These are phyloP conservation scores for Phthorimaea operculella DNA, from an alignment of 1,140 invertebrate species.

Conservation along the genomic window DNA sequence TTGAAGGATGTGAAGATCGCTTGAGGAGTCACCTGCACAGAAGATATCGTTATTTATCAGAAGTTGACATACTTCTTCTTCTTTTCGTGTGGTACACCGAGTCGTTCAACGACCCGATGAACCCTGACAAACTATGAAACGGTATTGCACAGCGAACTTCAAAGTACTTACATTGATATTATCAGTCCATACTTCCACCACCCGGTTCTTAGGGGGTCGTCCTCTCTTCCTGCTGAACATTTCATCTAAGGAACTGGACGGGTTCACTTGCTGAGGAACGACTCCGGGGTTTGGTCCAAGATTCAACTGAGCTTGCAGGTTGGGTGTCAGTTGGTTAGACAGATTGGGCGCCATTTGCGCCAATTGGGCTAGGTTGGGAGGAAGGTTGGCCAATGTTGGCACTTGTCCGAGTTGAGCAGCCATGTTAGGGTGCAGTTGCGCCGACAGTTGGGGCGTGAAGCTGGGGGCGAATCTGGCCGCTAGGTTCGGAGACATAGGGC, in stretches of 20 bases:
- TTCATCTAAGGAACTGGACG: constrained; percentile 82
- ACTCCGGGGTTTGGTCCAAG: constrained; percentile 47
- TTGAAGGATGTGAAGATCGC: constrained; percentile 95
- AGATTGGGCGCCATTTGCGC: constrained; percentile 67
- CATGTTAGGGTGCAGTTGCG: constrained; percentile 58
- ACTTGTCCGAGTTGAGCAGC: constrained; percentile 60
- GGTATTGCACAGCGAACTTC: no score
- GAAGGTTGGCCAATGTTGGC: constrained; percentile 44
- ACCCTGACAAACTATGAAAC: no score
- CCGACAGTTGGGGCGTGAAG: constrained; percentile 54
- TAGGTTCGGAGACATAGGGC: constrained; percentile 71
- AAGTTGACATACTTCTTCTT: no score
- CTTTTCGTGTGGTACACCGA: no score
- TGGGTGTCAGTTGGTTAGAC: constrained; percentile 52
- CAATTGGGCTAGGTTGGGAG: constrained; percentile 54
- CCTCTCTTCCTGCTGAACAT: constrained; percentile 92
- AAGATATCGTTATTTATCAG: no score
- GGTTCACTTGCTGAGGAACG: constrained; percentile 69
- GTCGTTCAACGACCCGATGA: no score
- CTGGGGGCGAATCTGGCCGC: constrained; percentile 64
- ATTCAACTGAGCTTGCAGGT: constrained; percentile 55
- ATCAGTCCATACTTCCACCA: constrained; percentile 90
- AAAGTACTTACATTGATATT: constrained; percentile 76
- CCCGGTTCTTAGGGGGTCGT: constrained; percentile 89
- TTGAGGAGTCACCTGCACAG: constrained; percentile 76